phyloP scores from a whole-genome alignment of 1,140 invertebrate species.

The Tetramorium parvispinum region DNA sequence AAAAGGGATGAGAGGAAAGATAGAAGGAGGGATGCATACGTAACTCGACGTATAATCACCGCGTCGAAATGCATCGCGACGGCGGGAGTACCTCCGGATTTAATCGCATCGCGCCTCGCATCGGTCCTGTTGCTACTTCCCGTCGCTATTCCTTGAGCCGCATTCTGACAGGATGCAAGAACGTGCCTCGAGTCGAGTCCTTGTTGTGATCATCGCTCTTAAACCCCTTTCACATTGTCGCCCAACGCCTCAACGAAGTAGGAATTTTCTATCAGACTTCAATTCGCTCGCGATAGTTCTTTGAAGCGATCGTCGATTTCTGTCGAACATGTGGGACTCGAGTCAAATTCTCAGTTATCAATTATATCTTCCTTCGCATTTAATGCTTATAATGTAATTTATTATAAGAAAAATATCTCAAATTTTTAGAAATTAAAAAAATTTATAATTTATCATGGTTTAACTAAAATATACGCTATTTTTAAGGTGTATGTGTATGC shows the following conservation, averaged over 20 bases:
- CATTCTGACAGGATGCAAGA: constrained; percentile 48
- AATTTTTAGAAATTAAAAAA: neutral
- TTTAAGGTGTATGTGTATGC: neutral
- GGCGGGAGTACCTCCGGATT: constrained; percentile 7
- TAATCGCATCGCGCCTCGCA: constrained; percentile 46
- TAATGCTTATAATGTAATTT: neutral
- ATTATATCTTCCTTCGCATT: neutral
- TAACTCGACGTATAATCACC: constrained; percentile 46
- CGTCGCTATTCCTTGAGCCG: constrained; percentile 8
- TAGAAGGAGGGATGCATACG: constrained; percentile 23
- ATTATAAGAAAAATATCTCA: neutral
- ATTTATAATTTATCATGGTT: neutral
- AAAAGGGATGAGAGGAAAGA: neutral
- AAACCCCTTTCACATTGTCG: constrained; percentile 27
- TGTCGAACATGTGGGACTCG: neutral
- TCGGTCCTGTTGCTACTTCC: constrained; percentile 15
- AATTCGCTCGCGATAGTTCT: neutral
- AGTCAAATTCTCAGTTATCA: neutral
- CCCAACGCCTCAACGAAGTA: neutral
- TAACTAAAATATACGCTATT: neutral
- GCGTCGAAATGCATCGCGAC: constrained; percentile 46
- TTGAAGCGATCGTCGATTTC: neutral
- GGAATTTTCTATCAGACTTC: constrained; percentile 12
- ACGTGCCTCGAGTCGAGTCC: constrained; percentile 34
- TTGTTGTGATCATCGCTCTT: constrained; percentile 24